Base-by-base conservation (phyloP, 2,113 vertebrate species). In the Poecile atricapillus region DNA sequence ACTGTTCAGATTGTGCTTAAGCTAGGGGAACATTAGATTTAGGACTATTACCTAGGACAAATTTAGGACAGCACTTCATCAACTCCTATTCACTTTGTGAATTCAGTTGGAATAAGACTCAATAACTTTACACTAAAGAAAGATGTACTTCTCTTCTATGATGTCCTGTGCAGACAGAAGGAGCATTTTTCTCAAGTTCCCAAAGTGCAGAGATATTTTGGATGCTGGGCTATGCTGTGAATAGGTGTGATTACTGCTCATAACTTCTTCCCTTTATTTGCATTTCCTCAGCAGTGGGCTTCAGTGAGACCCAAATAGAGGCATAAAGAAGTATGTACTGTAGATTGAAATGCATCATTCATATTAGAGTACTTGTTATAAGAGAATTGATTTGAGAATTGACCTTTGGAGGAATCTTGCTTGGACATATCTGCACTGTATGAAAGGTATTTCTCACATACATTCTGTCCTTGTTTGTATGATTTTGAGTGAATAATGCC, bases 191-290 rank as follows among this genome's bases (percentile, higher is more conserved):
- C 20, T 44, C 16, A 68, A 46, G 23, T 49, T 86, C 13, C 13
- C 16, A 39, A 52, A 89, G 70, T 37, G 39, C 14, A 64, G 10
- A 33, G 4, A 24, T 64, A 37, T 6, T 82, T 85, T 85, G 46
- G 30, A 74, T 23, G 7, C 21, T 39, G 37, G n/a, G 5, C 37
- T 84, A 7, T 81, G 28, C 22, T 46, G 35, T 58, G 35, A 50
- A 35, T 56, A 53, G 41, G 7, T 4, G 1, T 39, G 37, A 46
- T 77, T 64, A 24, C 24, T 62, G 16, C 8, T 58, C 0, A 0
- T 52, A 62, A 35, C 30, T 47, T 14, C 83, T 73, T 35, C 41
- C 35, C 28, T 84, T 39, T 24, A 58, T 41, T 90, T 82, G 18
- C 23, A 39, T 85, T 43, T 70, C 35, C 60, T 71, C 41, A 21